Percentiles rank a stretch among this genome's conserved stretches.
Evolutionary conservation across 2,797 vertebrate genomes (phyloP).

Genomic region (Otus scops): DNA sequence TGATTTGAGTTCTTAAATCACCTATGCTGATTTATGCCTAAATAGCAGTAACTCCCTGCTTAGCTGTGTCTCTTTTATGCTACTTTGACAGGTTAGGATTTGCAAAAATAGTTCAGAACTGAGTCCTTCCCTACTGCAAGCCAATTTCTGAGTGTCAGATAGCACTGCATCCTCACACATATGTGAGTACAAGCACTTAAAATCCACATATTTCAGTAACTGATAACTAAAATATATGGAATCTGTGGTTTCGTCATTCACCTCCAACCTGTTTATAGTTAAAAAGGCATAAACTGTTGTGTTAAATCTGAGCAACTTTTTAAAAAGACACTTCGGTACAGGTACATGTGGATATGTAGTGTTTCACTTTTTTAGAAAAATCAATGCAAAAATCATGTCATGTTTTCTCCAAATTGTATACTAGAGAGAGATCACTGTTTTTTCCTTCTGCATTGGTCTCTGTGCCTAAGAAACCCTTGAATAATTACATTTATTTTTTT

Average conservation of each 20-base stretch:
- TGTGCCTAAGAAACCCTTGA: neutral
- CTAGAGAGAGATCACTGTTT: neutral
- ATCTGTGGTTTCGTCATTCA: neutral
- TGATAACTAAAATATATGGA: neutral
- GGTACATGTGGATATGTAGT: neutral
- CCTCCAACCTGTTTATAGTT: neutral
- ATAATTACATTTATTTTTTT: neutral
- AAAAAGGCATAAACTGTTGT: neutral
- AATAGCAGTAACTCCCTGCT: neutral
- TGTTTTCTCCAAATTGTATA: neutral
- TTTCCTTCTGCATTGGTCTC: neutral
- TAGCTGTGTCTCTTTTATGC: conserved; percentile 9
- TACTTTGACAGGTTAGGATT: neutral
- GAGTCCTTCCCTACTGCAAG: neutral
- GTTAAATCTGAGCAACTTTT: neutral
- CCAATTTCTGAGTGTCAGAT: neutral
- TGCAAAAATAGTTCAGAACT: conserved; percentile 14
- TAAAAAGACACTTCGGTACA: neutral
- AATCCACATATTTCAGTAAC: neutral
- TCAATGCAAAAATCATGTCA: neutral
- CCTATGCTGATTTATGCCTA: conserved; percentile 38
- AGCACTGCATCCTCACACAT: neutral
- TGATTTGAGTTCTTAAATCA: conserved; percentile 26
- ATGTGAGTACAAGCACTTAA: neutral
- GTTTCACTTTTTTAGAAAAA: neutral